phyloP scores from a whole-genome alignment of 2,888 invertebrate species.

The Trilocha varians region DNA sequence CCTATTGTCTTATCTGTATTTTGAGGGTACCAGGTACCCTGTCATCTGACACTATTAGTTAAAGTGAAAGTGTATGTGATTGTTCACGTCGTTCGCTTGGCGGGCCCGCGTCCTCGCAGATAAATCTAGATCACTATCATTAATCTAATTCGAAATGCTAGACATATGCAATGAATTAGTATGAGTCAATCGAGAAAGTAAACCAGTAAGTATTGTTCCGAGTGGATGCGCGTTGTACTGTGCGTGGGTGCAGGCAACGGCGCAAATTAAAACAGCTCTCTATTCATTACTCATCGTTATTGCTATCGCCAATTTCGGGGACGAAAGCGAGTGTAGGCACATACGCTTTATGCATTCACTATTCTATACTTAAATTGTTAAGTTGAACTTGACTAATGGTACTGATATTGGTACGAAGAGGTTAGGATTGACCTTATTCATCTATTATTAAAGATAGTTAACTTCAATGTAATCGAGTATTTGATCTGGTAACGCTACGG shows the following conservation, averaged over 20 bases:
- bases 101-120: slow-evolving; percentile 34
- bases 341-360: slow-evolving; percentile 46
- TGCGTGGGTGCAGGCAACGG: slow-evolving; percentile 62
- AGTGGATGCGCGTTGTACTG: slow-evolving; percentile 64
- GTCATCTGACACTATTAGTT: neutral
- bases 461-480: too few species aligned
- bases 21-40: neutral
- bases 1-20: neutral
- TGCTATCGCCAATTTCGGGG: slow-evolving; percentile 65
- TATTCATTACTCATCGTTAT: slow-evolving; percentile 73
- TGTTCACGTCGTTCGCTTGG: slow-evolving; percentile 27
- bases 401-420: too few species aligned
- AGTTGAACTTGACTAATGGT: too few species aligned
- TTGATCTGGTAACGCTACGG: too few species aligned
- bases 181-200: slow-evolving; percentile 73
- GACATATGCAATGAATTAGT: slow-evolving; percentile 63
- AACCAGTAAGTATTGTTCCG: slow-evolving; percentile 71
- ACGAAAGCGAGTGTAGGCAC: slow-evolving; percentile 67
- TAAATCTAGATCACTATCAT: slow-evolving; percentile 44
- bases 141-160: slow-evolving; percentile 61
- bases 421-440: too few species aligned
- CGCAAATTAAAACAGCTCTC: slow-evolving; percentile 71
- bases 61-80: slow-evolving; percentile 37
- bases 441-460: too few species aligned
- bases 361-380: slow-evolving; percentile 37